These are phyloP conservation scores for Actenoides hombroni DNA, from an alignment of 2,113 vertebrate species.

Conservation along the genomic window DNA sequence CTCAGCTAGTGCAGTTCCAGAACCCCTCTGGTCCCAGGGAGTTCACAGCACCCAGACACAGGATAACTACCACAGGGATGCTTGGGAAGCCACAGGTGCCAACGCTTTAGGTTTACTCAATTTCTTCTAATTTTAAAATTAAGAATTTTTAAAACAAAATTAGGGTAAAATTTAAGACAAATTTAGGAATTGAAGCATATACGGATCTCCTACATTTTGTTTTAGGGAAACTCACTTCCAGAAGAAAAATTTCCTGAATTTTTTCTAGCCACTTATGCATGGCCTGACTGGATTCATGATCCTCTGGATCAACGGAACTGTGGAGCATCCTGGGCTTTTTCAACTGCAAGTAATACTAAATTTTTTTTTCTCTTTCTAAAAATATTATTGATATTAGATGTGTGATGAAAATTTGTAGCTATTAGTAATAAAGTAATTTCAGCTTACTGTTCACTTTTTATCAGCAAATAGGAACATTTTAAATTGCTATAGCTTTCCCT, in stretches of 20 bases:
- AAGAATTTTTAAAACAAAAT: not conserved
- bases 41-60: not conserved
- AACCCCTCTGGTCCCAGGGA: rapidly evolving
- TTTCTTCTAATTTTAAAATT: not conserved
- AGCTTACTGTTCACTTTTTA: not conserved
- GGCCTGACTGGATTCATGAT: slow-evolving; percentile 78
- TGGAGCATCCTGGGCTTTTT: slow-evolving; percentile 83
- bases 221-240: slow-evolving; percentile 60
- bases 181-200: not conserved
- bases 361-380: not conserved
- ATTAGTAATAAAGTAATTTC: not conserved
- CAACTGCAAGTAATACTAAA: slow-evolving; percentile 77
- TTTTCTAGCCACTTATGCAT: slow-evolving; percentile 76
- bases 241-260: slow-evolving; percentile 69
- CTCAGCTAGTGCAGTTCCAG: not conserved
- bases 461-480: not conserved
- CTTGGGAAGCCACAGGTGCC: not conserved
- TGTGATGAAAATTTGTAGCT: not conserved
- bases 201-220: not conserved
- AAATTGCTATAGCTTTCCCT: not conserved
- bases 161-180: not conserved
- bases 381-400: not conserved
- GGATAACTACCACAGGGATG: not conserved
- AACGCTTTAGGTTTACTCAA: not conserved
- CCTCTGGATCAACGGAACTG: slow-evolving; percentile 79